Conservation (phyloP, 2,113 vertebrate species). For the Cyphomyrus plagiostoma region DNA sequence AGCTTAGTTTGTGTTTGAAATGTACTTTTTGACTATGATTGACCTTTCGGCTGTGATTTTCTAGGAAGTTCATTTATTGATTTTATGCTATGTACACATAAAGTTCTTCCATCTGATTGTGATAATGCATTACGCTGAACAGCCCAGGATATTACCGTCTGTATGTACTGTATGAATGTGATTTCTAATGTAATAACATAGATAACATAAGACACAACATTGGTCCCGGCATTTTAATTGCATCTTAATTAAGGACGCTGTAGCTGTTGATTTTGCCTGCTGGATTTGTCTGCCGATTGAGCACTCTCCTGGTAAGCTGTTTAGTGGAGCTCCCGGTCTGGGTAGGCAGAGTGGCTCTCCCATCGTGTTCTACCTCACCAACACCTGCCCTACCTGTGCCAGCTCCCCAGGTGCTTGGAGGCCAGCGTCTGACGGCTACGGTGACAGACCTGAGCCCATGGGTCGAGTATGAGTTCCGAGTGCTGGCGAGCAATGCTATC, state of each 20-base stretch:
- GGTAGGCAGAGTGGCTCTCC: not conserved
- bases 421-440: slow-evolving; percentile 79
- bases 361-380: not conserved
- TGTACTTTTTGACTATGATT: not conserved
- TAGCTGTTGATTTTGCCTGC: not conserved
- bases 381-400: slow-evolving; percentile 31
- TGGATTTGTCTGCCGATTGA: not conserved
- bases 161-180: not conserved
- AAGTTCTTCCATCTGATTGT: not conserved
- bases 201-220: not conserved
- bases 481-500: slow-evolving; percentile 82
- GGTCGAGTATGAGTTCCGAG: slow-evolving; percentile 94
- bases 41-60: not conserved
- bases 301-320: not conserved
- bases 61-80: not conserved
- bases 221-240: not conserved
- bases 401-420: slow-evolving; percentile 85
- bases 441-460: slow-evolving; percentile 90
- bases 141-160: not conserved
- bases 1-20: not conserved
- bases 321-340: not conserved
- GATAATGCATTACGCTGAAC: not conserved
- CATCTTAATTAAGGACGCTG: not conserved
- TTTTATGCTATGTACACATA: not conserved
- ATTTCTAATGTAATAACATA: not conserved